Conservation (phyloP, 2,797 vertebrate species). For the Lacerta agilis region DNA sequence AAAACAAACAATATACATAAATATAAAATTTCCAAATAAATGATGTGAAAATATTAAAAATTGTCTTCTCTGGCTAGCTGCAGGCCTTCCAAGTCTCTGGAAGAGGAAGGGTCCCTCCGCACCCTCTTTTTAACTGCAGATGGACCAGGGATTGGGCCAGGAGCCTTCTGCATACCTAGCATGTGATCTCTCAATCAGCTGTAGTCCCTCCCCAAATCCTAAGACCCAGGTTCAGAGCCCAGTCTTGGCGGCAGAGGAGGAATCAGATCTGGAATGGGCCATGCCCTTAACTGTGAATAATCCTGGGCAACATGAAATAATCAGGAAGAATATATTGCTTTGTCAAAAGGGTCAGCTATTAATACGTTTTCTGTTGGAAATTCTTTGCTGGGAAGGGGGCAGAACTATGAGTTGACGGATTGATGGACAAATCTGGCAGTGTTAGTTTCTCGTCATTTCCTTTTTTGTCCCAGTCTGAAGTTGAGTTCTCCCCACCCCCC, state of each 20-base stretch:
- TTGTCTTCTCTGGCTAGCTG: too few species aligned
- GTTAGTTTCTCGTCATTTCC: too few species aligned
- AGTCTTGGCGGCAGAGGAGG: background rate
- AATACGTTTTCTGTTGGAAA: slow-evolving; percentile 50
- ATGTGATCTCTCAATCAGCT: background rate
- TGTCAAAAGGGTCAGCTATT: slow-evolving; percentile 40
- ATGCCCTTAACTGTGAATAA: background rate
- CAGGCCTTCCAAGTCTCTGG: too few species aligned
- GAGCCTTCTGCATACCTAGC: background rate
- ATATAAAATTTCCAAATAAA: too few species aligned
- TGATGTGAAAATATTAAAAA: too few species aligned
- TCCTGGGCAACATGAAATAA: background rate
- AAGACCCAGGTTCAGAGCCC: background rate
- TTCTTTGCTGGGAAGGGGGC: background rate
- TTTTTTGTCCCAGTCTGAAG: too few species aligned
- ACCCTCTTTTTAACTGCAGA: background rate
- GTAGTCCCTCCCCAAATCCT: background rate
- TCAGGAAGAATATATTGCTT: slow-evolving; percentile 47
- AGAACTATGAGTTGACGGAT: background rate
- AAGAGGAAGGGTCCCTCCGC: too few species aligned
- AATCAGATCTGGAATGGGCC: background rate
- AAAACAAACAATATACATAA: too few species aligned
- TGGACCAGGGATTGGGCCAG: background rate
- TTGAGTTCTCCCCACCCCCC: slow-evolving; percentile 29
- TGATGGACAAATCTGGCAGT: too few species aligned